Evolutionary conservation across 2,888 invertebrate genomes (phyloP), one percentile per base, ranked within the genome.

Genomic region (Mythimna ferrago): DNA sequence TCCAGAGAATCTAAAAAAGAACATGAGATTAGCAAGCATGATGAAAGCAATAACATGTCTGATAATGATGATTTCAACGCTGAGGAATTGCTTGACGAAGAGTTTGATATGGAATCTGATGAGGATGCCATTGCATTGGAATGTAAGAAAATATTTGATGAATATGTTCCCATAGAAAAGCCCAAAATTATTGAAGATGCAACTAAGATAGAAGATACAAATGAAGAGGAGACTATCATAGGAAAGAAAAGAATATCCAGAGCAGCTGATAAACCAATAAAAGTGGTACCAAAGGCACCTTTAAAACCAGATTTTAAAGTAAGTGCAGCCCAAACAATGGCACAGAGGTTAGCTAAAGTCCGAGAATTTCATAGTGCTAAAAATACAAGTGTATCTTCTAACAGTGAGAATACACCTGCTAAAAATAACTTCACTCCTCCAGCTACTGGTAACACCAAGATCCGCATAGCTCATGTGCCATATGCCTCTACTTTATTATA

Each of bases 71-170:
- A 89, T 81, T 84, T 75, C 9, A 80, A 81, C 73, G 62, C 63
- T 76, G 85, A 83, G 44, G 87, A 89, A 81, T 83, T 86, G 3
- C 75, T 86, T 78, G 88, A 90, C 80, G 90, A 91, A 73, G 87
- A 90, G 48, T 87, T 94, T 86, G 93, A 96, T 74, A 85, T 94
- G 56, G 97, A 97, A 85, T 96, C 97, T 41, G 97, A 97, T 89
- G 97, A 97, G 84, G 97, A 97, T 80, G 97, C 98, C 82, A 97
- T 98, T 76, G 97, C 98, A 88, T 97, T 98, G 86, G 98, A 99
- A 93, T 99, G 99, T 92, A 97, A 98, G 89, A 97, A 97, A 94
- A 98, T 99, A 87, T 99, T 98, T 93, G 98, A 98, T 93, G 98
- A 98, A 93, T 97, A 98, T 93, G 97, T 97, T 72, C 97, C 97